A percentile compares a stretch with the other conserved stretches of the same genome.
These are phyloP conservation scores for Antheraea pernyi DNA, from an alignment of 1,140 invertebrate genomes.

Conservation along the genomic window DNA sequence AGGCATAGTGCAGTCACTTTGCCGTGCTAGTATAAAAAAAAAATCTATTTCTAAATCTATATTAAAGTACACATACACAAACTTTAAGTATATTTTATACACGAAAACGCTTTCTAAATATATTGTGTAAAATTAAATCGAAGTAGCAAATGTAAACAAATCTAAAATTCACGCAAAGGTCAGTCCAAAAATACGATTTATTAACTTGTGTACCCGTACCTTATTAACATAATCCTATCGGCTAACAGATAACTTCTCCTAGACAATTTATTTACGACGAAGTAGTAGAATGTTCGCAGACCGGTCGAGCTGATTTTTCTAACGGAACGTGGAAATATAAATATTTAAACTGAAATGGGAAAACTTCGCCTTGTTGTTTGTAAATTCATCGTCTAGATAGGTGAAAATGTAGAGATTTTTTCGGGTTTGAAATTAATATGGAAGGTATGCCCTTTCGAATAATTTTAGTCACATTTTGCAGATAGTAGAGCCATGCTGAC, in stretches of 20 bases:
- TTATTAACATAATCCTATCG: slow-evolving; percentile 48
- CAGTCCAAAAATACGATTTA: not conserved
- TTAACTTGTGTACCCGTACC: not conserved
- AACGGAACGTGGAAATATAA: slow-evolving; percentile 30
- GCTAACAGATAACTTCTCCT: slow-evolving; percentile 28
- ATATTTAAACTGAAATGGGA: slow-evolving; percentile 34
- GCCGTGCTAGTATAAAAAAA: too few species aligned
- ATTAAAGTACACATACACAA: too few species aligned
- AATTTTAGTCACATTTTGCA: too few species aligned
- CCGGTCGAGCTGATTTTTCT: slow-evolving; percentile 27
- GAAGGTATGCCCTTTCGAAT: too few species aligned
- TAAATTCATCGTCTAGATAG: slow-evolving; percentile 1
- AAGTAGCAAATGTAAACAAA: not conserved
- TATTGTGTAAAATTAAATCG: too few species aligned
- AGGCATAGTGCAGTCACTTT: too few species aligned
- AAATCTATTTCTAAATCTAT: too few species aligned
- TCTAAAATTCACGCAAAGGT: not conserved
- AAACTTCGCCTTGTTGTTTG: slow-evolving; percentile 32
- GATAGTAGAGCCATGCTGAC: too few species aligned
- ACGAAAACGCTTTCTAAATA: too few species aligned
- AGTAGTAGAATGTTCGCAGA: not conserved
- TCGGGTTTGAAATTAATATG: not conserved
- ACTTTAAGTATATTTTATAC: too few species aligned
- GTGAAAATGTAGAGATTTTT: not conserved
- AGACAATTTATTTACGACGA: slow-evolving; percentile 50